phyloP scores from a whole-genome alignment of 2,113 vertebrate genomes.

The Lanius ludovicianus region DNA sequence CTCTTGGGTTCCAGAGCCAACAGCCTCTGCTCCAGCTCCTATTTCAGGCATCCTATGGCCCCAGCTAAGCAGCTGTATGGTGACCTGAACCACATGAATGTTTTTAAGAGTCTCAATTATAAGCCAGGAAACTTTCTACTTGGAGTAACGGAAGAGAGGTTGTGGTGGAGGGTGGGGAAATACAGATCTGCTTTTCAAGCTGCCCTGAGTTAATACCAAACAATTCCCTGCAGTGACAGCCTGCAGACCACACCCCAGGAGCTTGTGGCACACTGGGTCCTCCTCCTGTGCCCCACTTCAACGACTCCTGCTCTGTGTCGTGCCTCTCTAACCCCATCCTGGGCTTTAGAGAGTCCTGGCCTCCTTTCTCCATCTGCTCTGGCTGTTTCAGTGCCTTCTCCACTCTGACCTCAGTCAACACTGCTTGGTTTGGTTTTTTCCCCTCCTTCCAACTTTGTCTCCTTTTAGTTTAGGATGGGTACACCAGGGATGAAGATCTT shows the following conservation, averaged over 20 bases:
- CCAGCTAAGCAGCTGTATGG: not conserved
- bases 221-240: accelerated
- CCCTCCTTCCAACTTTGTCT: not conserved
- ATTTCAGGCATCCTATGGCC: not conserved
- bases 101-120: not conserved
- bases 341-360: not conserved
- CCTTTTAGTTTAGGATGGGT: not conserved
- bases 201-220: not conserved
- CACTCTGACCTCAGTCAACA: not conserved
- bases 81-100: not conserved
- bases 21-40: not conserved
- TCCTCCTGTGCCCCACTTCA: not conserved
- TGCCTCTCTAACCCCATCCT: not conserved
- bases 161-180: not conserved
- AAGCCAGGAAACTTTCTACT: conserved; percentile 49
- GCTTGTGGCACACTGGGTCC: not conserved
- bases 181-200: not conserved
- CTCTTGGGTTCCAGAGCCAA: conserved; percentile 40
- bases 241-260: not conserved
- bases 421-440: accelerated
- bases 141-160: not conserved
- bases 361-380: not conserved
- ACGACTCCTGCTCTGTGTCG: not conserved
- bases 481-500: not conserved
- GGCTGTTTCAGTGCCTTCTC: not conserved